Evolutionary conservation across 2,113 vertebrate genomes (phyloP).

Genomic region (Rattus norvegicus): GRCr8 NC_086027.1:116821501-116822000

Average conservation of each 20-base stretch:
- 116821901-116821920: not conserved
- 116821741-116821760: not conserved
- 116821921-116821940: not conserved
- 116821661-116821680: not conserved
- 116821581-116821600: not conserved
- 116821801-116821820: not conserved
- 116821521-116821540: not conserved
- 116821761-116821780: not conserved
- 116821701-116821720: not conserved
- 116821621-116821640: not conserved
- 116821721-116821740: not conserved
- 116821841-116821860: not conserved
- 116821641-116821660: not conserved
- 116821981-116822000: not conserved
- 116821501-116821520: not conserved
- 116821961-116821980: not conserved
- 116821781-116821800: not conserved
- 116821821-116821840: not conserved
- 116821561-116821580: not conserved
- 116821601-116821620: too few species aligned
- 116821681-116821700: conserved; percentile 9
- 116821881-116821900: not conserved
- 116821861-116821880: not conserved
- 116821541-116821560: not conserved
- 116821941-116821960: not conserved